Percentiles rank a stretch among this genome's conserved stretches.
Evolutionary conservation across 2,888 invertebrate species (phyloP).

Genomic region (Nasonia oneida): DNA sequence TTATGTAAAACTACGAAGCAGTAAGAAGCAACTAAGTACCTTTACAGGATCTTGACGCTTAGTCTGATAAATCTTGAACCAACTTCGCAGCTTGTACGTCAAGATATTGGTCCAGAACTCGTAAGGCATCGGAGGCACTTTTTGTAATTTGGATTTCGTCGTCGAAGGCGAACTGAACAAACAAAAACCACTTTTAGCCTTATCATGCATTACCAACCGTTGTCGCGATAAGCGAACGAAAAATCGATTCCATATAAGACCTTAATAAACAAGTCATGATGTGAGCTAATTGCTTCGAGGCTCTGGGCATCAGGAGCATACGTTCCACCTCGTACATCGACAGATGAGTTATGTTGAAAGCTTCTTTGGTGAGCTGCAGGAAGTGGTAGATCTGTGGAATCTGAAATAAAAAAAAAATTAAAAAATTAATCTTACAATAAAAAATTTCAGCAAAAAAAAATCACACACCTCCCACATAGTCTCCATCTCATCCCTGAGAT

Average conservation of each 20-base stretch:
- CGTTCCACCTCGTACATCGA: constrained; percentile 82
- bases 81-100: constrained; percentile 78
- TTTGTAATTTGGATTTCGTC: constrained; percentile 76
- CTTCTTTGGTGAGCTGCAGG: constrained; percentile 80
- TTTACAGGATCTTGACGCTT: constrained; percentile 73
- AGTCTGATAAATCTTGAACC: constrained; percentile 80
- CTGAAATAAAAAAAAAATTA: constrained; percentile 72
- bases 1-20: not conserved
- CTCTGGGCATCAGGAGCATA: constrained; percentile 81
- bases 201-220: not conserved
- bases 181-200: constrained; percentile 53
- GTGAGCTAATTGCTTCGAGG: constrained; percentile 80
- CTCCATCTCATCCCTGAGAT: constrained; percentile 77
- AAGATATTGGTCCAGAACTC: constrained; percentile 81
- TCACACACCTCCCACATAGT: constrained; percentile 82
- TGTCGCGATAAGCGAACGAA: not conserved
- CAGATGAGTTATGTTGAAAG: constrained; percentile 80
- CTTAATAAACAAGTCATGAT: constrained; percentile 82
- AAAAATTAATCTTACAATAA: constrained; percentile 27
- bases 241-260: constrained; percentile 65
- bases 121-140: constrained; percentile 82
- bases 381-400: constrained; percentile 82
- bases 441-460: constrained; percentile 6
- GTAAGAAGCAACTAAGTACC: constrained; percentile 5
- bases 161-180: constrained; percentile 73